Evolutionary conservation across 2,113 vertebrate species (phyloP).

Genomic region (Plecturocebus donacophilus): DNA sequence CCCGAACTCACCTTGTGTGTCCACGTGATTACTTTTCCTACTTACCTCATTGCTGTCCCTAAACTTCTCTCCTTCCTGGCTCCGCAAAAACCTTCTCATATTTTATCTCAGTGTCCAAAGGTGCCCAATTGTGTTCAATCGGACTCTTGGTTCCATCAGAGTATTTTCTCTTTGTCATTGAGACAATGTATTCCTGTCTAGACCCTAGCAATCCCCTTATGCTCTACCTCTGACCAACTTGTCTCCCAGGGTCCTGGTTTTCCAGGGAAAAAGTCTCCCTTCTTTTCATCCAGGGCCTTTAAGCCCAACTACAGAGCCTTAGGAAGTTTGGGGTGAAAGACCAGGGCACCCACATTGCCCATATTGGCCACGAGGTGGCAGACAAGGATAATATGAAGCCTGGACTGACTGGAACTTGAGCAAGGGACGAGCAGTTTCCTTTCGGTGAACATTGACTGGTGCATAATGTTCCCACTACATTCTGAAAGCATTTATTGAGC

Average conservation of each 20-base stretch:
- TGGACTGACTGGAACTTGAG: not conserved
- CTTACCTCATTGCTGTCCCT: not conserved
- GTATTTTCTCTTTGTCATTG: not conserved
- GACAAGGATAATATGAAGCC: not conserved
- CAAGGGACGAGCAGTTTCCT: not conserved
- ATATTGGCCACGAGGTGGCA: conserved; percentile 5
- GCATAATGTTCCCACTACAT: not conserved
- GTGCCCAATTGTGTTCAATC: not conserved
- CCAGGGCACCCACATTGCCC: not conserved
- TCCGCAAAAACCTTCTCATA: not conserved
- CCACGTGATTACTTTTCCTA: not conserved
- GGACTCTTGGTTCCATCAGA: not conserved
- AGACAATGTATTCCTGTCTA: not conserved
- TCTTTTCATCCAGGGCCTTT: not conserved
- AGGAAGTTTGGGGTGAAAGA: not conserved
- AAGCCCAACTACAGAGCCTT: not conserved
- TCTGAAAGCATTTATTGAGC: not conserved
- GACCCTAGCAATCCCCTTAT: not conserved
- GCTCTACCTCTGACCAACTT: not conserved
- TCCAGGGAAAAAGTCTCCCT: not conserved
- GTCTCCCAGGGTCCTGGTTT: not conserved
- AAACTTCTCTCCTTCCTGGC: not conserved
- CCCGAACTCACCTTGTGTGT: not conserved
- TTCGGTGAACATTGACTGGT: not conserved
- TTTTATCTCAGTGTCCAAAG: not conserved